A percentile compares a stretch with the other conserved stretches of the same genome.
Conservation (phyloP, 2,888 invertebrate genomes). For the Papilio elwesi region DNA sequence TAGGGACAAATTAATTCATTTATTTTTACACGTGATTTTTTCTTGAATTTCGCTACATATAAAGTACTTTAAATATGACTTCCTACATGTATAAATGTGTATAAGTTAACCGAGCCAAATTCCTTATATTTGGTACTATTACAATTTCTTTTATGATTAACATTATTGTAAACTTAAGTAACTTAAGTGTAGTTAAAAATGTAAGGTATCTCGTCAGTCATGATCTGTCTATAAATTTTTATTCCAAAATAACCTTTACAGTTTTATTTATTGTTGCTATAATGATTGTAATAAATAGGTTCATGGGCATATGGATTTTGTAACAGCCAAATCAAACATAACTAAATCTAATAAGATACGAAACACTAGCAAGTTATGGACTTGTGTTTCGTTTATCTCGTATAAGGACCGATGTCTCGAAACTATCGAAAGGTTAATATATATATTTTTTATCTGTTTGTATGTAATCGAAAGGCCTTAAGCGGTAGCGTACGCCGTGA, state of each 20-base stretch:
- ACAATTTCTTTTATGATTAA: not conserved
- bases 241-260: not conserved
- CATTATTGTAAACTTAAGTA: not conserved
- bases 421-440: slow-evolving; percentile 24
- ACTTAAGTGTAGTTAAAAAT: not conserved
- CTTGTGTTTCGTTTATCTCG: not conserved
- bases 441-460: slow-evolving; percentile 12
- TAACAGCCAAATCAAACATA: not conserved
- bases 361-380: not conserved
- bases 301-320: not conserved
- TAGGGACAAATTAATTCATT: slow-evolving; percentile 10
- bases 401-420: slow-evolving; percentile 14
- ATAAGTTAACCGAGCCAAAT: not conserved
- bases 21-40: slow-evolving; percentile 4
- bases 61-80: not conserved
- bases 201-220: not conserved
- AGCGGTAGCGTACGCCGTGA: slow-evolving; percentile 6
- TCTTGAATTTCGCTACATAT: not conserved
- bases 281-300: not conserved
- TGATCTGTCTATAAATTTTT: not conserved
- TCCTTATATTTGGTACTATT: not conserved
- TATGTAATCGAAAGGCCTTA: slow-evolving; percentile 31
- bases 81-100: no score
- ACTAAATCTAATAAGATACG: slow-evolving; percentile 3
- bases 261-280: not conserved